A percentile compares a stretch with the other conserved stretches of the same genome.
Conservation (phyloP, 2,797 vertebrate genomes). For the Sebastes vulpes region DNA sequence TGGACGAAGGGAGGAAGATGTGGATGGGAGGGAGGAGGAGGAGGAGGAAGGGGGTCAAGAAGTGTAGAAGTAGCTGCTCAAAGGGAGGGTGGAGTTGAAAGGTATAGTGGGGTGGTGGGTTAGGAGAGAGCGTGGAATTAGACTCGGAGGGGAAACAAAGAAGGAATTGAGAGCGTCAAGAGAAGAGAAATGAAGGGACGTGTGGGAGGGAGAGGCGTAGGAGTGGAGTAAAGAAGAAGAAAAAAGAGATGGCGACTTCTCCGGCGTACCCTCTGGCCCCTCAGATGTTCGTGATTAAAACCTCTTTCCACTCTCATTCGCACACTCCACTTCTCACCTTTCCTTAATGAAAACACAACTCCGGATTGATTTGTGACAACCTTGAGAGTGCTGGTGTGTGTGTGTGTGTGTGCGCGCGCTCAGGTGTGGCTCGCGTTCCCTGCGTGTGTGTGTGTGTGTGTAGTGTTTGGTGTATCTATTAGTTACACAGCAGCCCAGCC, state of each 20-base stretch:
- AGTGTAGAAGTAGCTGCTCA: constrained; percentile 12
- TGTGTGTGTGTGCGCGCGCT: not conserved
- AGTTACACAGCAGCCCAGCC: constrained; percentile 11
- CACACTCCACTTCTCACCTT: constrained; percentile 57
- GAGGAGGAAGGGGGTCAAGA: constrained; percentile 18
- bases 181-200: constrained; percentile 34
- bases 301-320: constrained; percentile 43
- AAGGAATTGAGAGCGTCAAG: constrained; percentile 34
- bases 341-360: constrained; percentile 64
- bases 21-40: not conserved
- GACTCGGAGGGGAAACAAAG: constrained; percentile 37
- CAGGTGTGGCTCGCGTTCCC: not conserved
- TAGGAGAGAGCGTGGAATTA: constrained; percentile 19
- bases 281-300: constrained; percentile 67
- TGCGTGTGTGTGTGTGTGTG: not conserved
- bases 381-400: constrained; percentile 39
- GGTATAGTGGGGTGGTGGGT: not conserved
- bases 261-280: constrained; percentile 24
- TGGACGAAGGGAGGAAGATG: not conserved
- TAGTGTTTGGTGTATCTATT: constrained; percentile 22
- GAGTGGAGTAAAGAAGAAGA: constrained; percentile 21
- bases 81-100: constrained; percentile 12
- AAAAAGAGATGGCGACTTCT: constrained; percentile 21
- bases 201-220: constrained; percentile 45
- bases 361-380: constrained; percentile 66